Base-by-base conservation (phyloP, 2,888 invertebrate genomes). In the Ochropacha duplaris region DNA sequence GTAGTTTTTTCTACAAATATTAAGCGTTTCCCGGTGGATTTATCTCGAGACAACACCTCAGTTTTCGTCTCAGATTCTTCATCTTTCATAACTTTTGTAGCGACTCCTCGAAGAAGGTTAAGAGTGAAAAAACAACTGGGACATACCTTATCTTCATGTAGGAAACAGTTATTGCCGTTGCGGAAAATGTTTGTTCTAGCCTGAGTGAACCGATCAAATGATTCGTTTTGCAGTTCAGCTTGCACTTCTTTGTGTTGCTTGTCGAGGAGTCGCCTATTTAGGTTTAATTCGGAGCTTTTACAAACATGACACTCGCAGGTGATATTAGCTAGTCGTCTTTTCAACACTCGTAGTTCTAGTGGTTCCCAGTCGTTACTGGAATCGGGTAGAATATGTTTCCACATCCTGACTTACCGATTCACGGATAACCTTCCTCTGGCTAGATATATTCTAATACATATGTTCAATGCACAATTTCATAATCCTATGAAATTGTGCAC, bases 11-110 rank as follows among this genome's bases (percentile, higher is more conserved):
- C 79, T 0, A 68, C 31, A 22, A 55, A 60, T 2, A 57, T 50
- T 0, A 72, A 58, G 4, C n/a, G 24, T 44, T 70, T 71, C 2
- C 69, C 79, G 0, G 76, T 79, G 1, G 74, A 73, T 66, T 86
- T 86, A 58, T 89, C 81, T 9, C 62, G 64, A 26, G 56, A 63
- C 36, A 74, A 69, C 57, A 75, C 71, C 31, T 70, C 61, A 0
- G 64, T 44, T 14, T 64, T 72, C 0, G 81, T 83, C 74, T 81
- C 86, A 0, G 74, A 70, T 58, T 81, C 83, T 60, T 81, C 83
- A 54, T 90, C 90, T 78, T 88, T 88, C 19, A 83, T 66, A 50
- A 84, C 57, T 65, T 66, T 84, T 1, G 72, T 60, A 1, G 65
- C 54, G 36, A 69, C 72, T 12, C 69, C 68, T 26, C 74, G 71